These are phyloP conservation scores for Cardinalis cardinalis DNA, from an alignment of 2,113 vertebrate genomes.

Conservation along the genomic window DNA sequence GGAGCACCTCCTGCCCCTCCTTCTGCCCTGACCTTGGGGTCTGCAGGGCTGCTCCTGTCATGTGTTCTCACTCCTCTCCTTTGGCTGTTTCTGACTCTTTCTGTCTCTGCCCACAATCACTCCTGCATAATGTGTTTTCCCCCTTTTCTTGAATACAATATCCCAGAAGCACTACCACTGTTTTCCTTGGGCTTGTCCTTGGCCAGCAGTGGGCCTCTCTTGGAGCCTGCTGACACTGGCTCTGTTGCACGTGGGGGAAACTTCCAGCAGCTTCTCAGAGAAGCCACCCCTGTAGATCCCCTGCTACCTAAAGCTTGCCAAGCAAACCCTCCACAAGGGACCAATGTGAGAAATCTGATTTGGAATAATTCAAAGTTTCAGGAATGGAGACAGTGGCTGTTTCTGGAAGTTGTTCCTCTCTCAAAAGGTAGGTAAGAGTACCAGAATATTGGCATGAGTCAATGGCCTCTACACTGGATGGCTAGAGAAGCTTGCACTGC, in stretches of 20 bases:
- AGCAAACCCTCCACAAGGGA: neutral
- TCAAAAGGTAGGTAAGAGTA: neutral
- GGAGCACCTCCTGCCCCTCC: neutral
- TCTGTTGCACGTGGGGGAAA: accelerated
- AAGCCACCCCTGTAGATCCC: neutral
- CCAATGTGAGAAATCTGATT: neutral
- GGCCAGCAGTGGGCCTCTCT: neutral
- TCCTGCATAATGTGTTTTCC: neutral
- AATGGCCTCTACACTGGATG: neutral
- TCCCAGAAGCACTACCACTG: neutral
- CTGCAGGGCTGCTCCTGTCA: neutral
- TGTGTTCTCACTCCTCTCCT: neutral
- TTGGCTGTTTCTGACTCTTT: neutral
- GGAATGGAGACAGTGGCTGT: neutral
- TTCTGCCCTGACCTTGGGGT: neutral
- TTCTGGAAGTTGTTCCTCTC: neutral
- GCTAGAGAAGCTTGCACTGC: neutral
- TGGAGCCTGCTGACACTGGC: accelerated
- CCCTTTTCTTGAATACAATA: neutral
- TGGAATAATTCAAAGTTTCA: neutral
- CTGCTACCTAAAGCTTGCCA: neutral
- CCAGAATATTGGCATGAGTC: neutral
- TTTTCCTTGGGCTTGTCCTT: neutral
- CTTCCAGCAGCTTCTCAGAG: neutral
- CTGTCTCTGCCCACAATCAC: neutral